These are phyloP conservation scores for Hemiprocne comata DNA, from an alignment of 2,113 vertebrate species.

Conservation along the genomic window DNA sequence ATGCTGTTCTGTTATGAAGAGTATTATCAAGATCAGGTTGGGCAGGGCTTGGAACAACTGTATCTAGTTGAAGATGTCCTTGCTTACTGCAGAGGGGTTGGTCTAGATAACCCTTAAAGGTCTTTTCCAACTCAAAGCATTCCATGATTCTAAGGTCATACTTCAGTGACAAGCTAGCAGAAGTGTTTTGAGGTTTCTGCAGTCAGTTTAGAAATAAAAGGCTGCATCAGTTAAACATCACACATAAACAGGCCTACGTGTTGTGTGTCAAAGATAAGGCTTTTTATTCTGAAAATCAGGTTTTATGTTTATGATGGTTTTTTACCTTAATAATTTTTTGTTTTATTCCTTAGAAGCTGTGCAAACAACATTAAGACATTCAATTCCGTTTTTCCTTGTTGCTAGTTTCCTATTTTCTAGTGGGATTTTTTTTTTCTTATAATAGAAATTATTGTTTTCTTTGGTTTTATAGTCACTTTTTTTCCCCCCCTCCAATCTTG, in stretches of 20 bases:
- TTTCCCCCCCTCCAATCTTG: not conserved
- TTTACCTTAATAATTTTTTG: not conserved
- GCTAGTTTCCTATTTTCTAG: not conserved
- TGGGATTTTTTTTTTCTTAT: not conserved
- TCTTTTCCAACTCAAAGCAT: not conserved
- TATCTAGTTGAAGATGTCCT: not conserved
- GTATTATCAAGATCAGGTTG: not conserved
- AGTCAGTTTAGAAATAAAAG: not conserved
- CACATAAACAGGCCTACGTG: rapidly evolving
- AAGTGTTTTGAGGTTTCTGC: not conserved
- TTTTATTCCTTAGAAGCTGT: not conserved
- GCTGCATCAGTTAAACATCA: not conserved
- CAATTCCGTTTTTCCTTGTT: not conserved
- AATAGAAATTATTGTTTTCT: not conserved
- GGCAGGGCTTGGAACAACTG: rapidly evolving
- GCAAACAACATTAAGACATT: not conserved
- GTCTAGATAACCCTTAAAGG: not conserved
- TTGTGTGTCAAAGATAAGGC: rapidly evolving
- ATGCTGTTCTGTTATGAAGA: not conserved
- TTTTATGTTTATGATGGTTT: not conserved
- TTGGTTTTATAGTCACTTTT: not conserved
- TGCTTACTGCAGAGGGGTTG: rapidly evolving
- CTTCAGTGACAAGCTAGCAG: not conserved
- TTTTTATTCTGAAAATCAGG: not conserved
- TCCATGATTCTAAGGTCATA: not conserved